phyloP scores from a whole-genome alignment of 2,888 invertebrate genomes.

The Aspidiotus rigidus region DNA sequence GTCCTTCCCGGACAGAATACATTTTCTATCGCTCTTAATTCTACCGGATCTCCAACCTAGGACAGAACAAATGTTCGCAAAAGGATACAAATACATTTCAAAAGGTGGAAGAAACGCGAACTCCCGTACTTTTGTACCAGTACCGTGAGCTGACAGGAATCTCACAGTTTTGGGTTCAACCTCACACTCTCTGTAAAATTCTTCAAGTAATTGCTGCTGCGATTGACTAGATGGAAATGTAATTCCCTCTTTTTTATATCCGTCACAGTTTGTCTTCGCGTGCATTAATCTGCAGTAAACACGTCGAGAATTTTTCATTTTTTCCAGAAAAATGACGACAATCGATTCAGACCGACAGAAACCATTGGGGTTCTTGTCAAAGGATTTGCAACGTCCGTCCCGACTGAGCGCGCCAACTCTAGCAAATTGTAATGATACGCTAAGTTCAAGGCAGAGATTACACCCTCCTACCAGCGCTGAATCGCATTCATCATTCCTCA shows the following conservation, averaged over 20 bases:
- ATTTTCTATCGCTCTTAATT: no score
- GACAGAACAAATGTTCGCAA: no score
- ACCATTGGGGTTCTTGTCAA: no score
- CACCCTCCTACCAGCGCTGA: neutral
- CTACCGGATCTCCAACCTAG: no score
- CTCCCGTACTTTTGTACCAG: no score
- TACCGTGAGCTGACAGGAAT: slow-evolving; percentile 37
- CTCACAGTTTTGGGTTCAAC: slow-evolving; percentile 35
- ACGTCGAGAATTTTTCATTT: slow-evolving; percentile 42
- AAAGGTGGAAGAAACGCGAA: no score
- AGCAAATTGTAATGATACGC: neutral
- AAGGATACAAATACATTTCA: no score
- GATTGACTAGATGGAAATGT: slow-evolving; percentile 5
- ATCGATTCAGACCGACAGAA: slow-evolving; percentile 45
- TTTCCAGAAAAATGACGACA: slow-evolving; percentile 44
- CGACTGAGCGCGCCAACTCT: neutral
- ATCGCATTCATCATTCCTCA: neutral
- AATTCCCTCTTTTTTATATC: slow-evolving; percentile 41
- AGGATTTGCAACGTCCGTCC: neutral
- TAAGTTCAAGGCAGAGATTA: neutral
- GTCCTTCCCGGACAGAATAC: no score
- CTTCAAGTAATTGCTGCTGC: slow-evolving; percentile 31
- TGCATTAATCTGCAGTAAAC: slow-evolving; percentile 45
- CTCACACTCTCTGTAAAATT: slow-evolving; percentile 35
- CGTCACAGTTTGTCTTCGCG: slow-evolving; percentile 48